A percentile compares a stretch with the other conserved stretches of the same genome.
These are phyloP conservation scores for Marisa cornuarietis DNA, from an alignment of 1,140 invertebrate genomes.

Conservation along the genomic window DNA sequence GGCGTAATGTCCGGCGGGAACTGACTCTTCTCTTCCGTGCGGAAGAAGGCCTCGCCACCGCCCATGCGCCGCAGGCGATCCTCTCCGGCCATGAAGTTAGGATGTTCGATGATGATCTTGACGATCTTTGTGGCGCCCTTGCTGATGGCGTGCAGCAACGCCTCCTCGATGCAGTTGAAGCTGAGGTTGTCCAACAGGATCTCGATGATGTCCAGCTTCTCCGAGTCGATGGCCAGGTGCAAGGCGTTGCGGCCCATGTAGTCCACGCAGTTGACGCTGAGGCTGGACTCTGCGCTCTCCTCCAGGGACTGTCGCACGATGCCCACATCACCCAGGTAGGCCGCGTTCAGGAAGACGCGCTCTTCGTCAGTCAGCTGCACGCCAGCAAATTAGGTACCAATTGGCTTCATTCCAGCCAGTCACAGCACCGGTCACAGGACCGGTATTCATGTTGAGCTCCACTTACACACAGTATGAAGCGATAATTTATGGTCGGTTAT, in stretches of 20 bases:
- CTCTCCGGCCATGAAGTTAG: constrained; percentile 63
- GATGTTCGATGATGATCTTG: constrained; percentile 64
- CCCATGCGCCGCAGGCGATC: constrained; percentile 58
- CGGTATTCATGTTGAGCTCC: not conserved
- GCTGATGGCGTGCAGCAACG: constrained; percentile 65
- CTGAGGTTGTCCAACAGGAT: constrained; percentile 58
- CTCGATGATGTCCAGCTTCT: constrained; percentile 63
- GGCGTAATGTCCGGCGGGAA: constrained; percentile 65
- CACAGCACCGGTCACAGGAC: too few species aligned
- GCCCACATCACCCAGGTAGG: constrained; percentile 62
- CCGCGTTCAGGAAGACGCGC: constrained; percentile 65
- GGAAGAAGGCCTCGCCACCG: constrained; percentile 59
- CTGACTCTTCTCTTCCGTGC: constrained; percentile 60
- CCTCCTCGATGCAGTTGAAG: constrained; percentile 63
- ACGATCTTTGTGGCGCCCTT: constrained; percentile 64
- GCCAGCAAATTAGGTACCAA: not conserved
- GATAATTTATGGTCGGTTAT: too few species aligned
- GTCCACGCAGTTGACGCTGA: constrained; percentile 63
- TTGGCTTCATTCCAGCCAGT: not conserved
- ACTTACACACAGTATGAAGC: not conserved
- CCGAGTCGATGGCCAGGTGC: constrained; percentile 64
- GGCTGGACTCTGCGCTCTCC: constrained; percentile 48
- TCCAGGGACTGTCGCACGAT: constrained; percentile 60
- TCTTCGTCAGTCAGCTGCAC: constrained; percentile 65
- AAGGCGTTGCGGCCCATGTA: constrained; percentile 63